Conservation (phyloP, 2,888 invertebrate species). For the Disparrhopalites patrizii region DNA sequence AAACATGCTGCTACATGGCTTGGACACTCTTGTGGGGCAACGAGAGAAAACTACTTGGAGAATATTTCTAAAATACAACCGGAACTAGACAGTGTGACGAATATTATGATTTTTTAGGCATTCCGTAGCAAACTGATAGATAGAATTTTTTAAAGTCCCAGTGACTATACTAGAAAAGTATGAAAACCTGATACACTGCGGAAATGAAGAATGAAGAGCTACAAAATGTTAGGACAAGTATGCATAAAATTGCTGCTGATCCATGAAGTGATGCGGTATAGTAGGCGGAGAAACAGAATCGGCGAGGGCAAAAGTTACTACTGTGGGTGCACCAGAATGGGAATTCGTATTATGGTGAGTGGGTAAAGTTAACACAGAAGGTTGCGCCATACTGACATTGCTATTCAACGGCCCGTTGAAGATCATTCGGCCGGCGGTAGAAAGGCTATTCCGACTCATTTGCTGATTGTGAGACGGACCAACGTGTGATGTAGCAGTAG, state of each 20-base stretch:
- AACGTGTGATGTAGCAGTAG: background rate
- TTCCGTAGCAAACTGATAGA: too few species aligned
- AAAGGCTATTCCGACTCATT: background rate
- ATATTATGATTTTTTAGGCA: too few species aligned
- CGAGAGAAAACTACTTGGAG: too few species aligned
- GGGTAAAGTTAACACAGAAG: background rate
- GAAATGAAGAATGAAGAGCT: too few species aligned
- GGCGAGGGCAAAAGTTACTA: constrained; percentile 5
- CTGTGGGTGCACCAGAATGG: background rate
- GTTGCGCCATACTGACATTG: background rate
- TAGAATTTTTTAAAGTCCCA: too few species aligned
- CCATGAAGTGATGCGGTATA: constrained; percentile 12
- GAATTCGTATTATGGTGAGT: background rate
- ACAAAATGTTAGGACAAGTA: constrained; percentile 15
- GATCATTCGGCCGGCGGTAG: background rate
- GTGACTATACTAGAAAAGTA: too few species aligned
- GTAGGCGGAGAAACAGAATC: background rate
- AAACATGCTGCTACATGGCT: too few species aligned
- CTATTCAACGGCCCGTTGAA: background rate
- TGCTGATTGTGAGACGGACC: background rate
- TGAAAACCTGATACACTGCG: too few species aligned
- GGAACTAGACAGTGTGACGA: too few species aligned
- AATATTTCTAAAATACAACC: too few species aligned
- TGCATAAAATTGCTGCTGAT: constrained; percentile 14
- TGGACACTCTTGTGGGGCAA: too few species aligned